Percentiles rank a stretch among this genome's conserved stretches.
Conservation (phyloP, 2,797 vertebrate genomes). For the Lagorchestes hirsutus region DNA sequence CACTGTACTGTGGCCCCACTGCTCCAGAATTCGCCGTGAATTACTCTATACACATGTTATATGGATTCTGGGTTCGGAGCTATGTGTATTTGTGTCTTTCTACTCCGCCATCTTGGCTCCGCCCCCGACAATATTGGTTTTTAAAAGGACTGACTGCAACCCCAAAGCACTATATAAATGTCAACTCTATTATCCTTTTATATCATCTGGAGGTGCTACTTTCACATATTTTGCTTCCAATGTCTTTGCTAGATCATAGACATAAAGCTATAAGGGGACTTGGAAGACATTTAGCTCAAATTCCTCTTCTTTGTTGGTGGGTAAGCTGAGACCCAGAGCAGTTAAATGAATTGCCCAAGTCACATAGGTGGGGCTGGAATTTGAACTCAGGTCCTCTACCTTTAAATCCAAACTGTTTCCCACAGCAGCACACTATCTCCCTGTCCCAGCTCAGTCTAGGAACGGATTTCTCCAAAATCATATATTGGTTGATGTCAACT, state of each 20-base stretch:
- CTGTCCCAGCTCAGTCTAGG: neutral
- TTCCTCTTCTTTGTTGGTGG: neutral
- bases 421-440: neutral
- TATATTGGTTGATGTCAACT: neutral
- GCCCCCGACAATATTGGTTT: neutral
- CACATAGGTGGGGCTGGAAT: neutral
- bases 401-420: neutral
- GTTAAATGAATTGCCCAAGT: neutral
- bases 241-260: neutral
- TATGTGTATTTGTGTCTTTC: too few relatives aligned
- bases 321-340: neutral
- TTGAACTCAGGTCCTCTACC: neutral
- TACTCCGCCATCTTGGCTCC: too few relatives aligned
- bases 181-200: neutral
- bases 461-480: neutral
- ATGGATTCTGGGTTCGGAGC: too few relatives aligned
- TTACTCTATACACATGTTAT: too few relatives aligned
- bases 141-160: neutral
- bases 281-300: neutral
- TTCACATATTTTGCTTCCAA: neutral
- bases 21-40: too few relatives aligned
- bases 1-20: too few relatives aligned
- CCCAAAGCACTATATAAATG: neutral
- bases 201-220: neutral
- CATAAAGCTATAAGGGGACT: neutral